A percentile compares a stretch with the other conserved stretches of the same genome.
Evolutionary conservation across 1,140 invertebrate species (phyloP).

Genomic region (Orchesella cincta): DNA sequence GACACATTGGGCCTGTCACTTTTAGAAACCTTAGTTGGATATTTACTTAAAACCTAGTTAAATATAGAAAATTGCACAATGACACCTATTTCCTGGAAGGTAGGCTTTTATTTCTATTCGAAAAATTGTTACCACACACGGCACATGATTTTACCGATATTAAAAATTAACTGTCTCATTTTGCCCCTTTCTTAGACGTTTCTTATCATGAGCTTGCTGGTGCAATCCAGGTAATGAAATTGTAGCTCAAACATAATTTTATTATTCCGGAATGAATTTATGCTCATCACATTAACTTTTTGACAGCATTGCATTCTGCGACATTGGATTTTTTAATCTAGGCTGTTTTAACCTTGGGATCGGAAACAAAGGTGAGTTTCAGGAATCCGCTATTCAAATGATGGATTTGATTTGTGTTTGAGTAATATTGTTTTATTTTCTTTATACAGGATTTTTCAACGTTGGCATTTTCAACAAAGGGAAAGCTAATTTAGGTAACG

Average conservation of each 20-base stretch:
- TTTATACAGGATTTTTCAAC: background rate
- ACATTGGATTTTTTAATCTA: slow-evolving; percentile 7
- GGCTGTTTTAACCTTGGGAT: slow-evolving; percentile 8
- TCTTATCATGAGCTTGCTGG: background rate
- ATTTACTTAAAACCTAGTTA: no score
- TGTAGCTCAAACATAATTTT: background rate
- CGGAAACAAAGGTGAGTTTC: background rate
- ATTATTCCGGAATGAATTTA: background rate
- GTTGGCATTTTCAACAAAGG: background rate
- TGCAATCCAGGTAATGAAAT: slow-evolving; percentile 5
- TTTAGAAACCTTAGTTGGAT: no score
- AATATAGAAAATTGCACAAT: no score
- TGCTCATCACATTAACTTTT: background rate
- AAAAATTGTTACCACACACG: no score
- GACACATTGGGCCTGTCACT: no score
- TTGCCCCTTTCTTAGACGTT: no score
- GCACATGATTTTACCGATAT: no score
- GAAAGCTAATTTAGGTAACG: background rate
- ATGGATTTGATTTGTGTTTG: background rate
- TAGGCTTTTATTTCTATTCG: no score
- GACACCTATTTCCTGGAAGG: no score
- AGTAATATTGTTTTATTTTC: background rate
- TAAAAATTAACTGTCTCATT: no score
- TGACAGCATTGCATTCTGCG: background rate
- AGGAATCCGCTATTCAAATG: background rate